phyloP scores from a whole-genome alignment of 2,113 vertebrate genomes.

The Pomatorhinus ruficollis region DNA sequence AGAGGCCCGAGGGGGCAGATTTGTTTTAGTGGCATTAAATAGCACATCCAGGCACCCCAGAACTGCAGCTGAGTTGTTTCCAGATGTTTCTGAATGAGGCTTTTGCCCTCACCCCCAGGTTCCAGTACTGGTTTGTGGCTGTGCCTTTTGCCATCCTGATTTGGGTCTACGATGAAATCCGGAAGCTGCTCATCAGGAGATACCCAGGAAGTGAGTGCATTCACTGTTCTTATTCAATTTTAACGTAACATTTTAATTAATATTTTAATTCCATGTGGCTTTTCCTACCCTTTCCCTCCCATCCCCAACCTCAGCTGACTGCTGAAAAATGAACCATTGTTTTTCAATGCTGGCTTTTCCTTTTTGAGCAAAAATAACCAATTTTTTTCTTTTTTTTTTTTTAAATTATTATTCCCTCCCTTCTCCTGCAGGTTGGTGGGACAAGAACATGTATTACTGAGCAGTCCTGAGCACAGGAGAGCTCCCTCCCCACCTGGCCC shows the following conservation, averaged over 20 bases:
- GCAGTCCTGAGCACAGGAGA: neutral
- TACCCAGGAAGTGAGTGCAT: slow-evolving; percentile 80
- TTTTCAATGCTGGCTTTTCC: neutral
- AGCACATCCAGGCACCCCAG: neutral
- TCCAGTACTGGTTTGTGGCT: slow-evolving; percentile 81
- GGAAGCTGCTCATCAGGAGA: slow-evolving; percentile 79
- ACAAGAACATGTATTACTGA: slow-evolving; percentile 84
- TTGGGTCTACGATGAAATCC: slow-evolving; percentile 80
- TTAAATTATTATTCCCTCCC: neutral
- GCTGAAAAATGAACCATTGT: neutral
- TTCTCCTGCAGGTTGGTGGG: slow-evolving; percentile 79
- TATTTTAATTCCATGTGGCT: neutral
- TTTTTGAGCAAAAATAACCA: neutral
- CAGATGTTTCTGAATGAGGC: neutral
- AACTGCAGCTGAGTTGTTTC: neutral
- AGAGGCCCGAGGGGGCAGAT: neutral
- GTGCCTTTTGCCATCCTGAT: slow-evolving; percentile 75
- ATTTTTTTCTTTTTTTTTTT: neutral
- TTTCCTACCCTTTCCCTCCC: neutral
- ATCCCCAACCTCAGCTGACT: neutral
- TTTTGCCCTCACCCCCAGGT: slow-evolving; percentile 39
- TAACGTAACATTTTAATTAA: neutral
- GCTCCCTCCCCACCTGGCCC: neutral
- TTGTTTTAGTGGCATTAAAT: neutral
- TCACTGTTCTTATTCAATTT: too few relatives aligned